These are phyloP conservation scores for Drosophila yooni DNA, from an alignment of 2,888 invertebrate genomes.

Conservation along the genomic window DNA sequence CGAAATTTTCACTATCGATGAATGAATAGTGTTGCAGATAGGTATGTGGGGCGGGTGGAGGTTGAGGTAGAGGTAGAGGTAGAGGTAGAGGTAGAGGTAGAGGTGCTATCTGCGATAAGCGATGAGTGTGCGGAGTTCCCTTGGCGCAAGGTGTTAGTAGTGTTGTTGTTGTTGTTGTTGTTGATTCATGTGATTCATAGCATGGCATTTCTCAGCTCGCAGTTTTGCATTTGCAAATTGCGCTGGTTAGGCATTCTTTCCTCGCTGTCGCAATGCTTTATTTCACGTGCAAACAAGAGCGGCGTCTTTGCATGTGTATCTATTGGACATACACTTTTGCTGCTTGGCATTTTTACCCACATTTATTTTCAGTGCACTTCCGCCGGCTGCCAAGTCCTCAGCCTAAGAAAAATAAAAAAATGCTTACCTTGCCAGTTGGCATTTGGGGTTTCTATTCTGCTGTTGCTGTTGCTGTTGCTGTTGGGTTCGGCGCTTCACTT, in stretches of 20 bases:
- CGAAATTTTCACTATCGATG: constrained; percentile 66
- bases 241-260: constrained; percentile 75
- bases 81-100: background rate
- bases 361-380: constrained; percentile 77
- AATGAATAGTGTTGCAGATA: constrained; percentile 53
- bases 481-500: constrained; percentile 43
- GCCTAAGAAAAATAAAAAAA: constrained; percentile 17
- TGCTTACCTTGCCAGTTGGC: constrained; percentile 6
- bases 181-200: constrained; percentile 62
- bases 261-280: constrained; percentile 49
- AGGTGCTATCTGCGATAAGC: constrained; percentile 54
- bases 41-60: background rate
- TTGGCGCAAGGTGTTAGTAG: constrained; percentile 45
- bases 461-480: constrained; percentile 21
- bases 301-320: constrained; percentile 27
- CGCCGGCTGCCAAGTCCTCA: constrained; percentile 57
- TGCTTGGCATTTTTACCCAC: constrained; percentile 74
- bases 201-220: constrained; percentile 34
- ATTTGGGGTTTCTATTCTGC: background rate
- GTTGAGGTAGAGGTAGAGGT: background rate
- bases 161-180: constrained; percentile 14
- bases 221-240: constrained; percentile 62
- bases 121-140: constrained; percentile 75
- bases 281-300: constrained; percentile 50
- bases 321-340: constrained; percentile 54